phyloP scores from a whole-genome alignment of 2,113 vertebrate species.

The Ailurus styani region DNA sequence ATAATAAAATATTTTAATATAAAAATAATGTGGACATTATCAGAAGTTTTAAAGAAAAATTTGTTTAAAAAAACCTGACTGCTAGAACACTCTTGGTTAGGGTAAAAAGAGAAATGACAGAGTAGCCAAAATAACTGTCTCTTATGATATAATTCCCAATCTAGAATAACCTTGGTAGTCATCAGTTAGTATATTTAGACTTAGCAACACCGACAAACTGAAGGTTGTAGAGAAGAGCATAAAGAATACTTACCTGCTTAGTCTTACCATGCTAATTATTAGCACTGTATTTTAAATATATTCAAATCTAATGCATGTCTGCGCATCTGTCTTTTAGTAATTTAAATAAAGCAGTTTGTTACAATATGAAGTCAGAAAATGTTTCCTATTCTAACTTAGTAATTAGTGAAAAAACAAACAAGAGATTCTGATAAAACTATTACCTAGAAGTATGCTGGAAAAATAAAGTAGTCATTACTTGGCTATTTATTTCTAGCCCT shows the following conservation, averaged over 20 bases:
- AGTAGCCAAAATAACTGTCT: background rate
- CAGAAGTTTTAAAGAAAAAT: background rate
- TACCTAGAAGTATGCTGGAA: slow-evolving; percentile 31
- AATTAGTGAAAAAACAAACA: slow-evolving; percentile 39
- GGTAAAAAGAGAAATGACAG: background rate
- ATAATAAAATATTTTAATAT: background rate
- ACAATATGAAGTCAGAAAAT: slow-evolving; percentile 28
- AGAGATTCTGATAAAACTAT: slow-evolving; percentile 7
- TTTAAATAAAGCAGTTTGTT: slow-evolving; percentile 29
- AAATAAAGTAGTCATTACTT: slow-evolving; percentile 40
- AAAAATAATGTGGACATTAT: background rate
- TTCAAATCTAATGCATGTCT: slow-evolving; percentile 1
- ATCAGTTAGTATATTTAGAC: background rate
- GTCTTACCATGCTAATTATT: slow-evolving; percentile 50
- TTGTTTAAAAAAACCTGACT: background rate
- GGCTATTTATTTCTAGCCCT: background rate
- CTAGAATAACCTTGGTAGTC: background rate
- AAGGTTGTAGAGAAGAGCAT: background rate
- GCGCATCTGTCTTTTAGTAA: slow-evolving; percentile 52
- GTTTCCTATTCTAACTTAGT: slow-evolving; percentile 44
- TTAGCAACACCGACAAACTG: background rate
- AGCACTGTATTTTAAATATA: background rate
- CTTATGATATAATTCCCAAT: background rate
- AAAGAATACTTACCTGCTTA: background rate
- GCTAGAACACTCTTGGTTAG: background rate